phyloP scores from a whole-genome alignment of 2,113 vertebrate species.

The Odocoileus virginianus region DNA sequence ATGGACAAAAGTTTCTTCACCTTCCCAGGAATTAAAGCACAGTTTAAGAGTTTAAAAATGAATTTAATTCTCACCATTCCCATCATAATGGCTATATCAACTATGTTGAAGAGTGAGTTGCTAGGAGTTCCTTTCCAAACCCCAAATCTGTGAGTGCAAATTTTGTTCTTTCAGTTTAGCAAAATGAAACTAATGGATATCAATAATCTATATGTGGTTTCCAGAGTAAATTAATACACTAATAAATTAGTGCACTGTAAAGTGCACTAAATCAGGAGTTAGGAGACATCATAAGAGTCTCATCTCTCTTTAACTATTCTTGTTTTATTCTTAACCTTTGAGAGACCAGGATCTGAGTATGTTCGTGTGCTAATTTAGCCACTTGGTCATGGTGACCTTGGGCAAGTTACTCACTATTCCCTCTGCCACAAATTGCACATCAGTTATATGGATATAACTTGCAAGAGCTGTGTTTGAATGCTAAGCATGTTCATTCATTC shows the following conservation, averaged over 20 bases:
- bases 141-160: background rate
- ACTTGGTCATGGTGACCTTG: background rate
- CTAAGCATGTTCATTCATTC: background rate
- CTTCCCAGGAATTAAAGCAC: background rate
- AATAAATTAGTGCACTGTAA: background rate
- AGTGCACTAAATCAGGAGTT: background rate
- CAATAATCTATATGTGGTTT: background rate
- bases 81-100: background rate
- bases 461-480: background rate
- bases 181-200: background rate
- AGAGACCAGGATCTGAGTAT: background rate
- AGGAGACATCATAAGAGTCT: background rate
- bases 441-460: background rate
- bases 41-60: background rate
- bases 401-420: background rate
- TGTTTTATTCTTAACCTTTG: background rate
- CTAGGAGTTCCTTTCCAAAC: background rate
- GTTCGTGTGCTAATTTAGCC: background rate
- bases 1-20: background rate
- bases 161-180: constrained; percentile 9
- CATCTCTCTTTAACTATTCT: background rate
- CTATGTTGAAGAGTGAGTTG: background rate
- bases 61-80: background rate
- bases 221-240: background rate
- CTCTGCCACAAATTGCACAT: background rate